These are phyloP conservation scores for Lasioglossum villosulum DNA, from an alignment of 2,888 invertebrate genomes.

Conservation along the genomic window DNA sequence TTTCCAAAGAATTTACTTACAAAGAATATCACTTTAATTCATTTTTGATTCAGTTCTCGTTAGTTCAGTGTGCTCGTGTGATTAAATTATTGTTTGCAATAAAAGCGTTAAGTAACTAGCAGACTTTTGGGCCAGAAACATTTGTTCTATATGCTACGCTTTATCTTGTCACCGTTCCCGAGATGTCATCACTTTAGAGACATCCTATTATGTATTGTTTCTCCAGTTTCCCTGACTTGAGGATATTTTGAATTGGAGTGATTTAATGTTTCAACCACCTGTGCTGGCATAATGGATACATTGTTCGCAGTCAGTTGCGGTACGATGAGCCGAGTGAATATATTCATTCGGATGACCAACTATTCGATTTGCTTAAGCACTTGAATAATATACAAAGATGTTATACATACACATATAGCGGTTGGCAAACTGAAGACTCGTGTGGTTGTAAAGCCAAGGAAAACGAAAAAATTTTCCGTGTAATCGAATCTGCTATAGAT, in stretches of 20 bases:
- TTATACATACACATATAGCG: no score
- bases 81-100: not conserved
- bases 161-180: not conserved
- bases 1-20: not conserved
- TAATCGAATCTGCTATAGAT: no score
- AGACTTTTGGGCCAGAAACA: not conserved
- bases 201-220: not conserved
- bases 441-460: no score
- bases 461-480: no score
- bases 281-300: not conserved
- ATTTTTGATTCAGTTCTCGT: not conserved
- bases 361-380: no score
- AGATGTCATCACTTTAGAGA: not conserved
- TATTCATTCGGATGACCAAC: no score
- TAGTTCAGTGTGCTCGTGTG: not conserved
- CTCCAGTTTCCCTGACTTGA: not conserved
- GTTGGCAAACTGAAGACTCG: no score
- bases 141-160: not conserved
- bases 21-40: not conserved
- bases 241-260: not conserved
- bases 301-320: not conserved
- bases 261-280: not conserved
- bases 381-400: no score
- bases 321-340: no score
- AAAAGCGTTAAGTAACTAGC: not conserved